Base-by-base conservation (phyloP, 2,797 vertebrate genomes). In the Notolepis coatsorum region DNA sequence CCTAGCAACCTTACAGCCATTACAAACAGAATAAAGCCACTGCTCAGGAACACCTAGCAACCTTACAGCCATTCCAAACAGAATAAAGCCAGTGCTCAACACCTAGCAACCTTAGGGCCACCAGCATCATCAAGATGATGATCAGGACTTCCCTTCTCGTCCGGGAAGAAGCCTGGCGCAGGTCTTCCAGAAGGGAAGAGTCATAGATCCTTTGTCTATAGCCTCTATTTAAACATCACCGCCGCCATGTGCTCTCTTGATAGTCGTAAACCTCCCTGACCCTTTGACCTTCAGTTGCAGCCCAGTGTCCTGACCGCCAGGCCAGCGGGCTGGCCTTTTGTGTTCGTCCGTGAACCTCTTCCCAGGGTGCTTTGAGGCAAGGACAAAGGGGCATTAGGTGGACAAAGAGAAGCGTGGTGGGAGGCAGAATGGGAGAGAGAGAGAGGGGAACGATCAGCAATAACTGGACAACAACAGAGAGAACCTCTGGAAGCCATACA, bases 321-420 rank as follows among this genome's bases (percentile, higher is more conserved):
- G 56, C 65, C 73, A 31, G 73, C 70, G 69, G 74, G 41, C 64
- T 52, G 35, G 67, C 68, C 81, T 83, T n/a, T 91, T 92, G 89
- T 89, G 88, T 73, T 70, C 42, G 3, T 43, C 50, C 58, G 13
- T 27, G 13, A 47, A 74, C 69, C 50, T 48, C 79, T 83, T 73
- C 88, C 84, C 87, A 81, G 77, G 69, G 71, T 81, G 83, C 89
- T 81, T 63, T 65, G 70, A 79, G 83, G 75, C 69, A 61, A 72
- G 49, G 65, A 85, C 82, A 87, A 86, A 86, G 55, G 71, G 79
- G 84, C 71, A 82, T 91, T 88, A 90, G 71, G 52, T 57, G 59
- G 75, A 93, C 89, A 92, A 92, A 91, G 88, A 82, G 77, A 87
- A 81, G 75, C 60, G 73, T 79, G 65, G 67, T 79, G 72, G 58